Percentiles rank a stretch among this genome's conserved stretches.
Evolutionary conservation across 1,140 invertebrate genomes (phyloP).

Genomic region (Capitella teleta): DNA sequence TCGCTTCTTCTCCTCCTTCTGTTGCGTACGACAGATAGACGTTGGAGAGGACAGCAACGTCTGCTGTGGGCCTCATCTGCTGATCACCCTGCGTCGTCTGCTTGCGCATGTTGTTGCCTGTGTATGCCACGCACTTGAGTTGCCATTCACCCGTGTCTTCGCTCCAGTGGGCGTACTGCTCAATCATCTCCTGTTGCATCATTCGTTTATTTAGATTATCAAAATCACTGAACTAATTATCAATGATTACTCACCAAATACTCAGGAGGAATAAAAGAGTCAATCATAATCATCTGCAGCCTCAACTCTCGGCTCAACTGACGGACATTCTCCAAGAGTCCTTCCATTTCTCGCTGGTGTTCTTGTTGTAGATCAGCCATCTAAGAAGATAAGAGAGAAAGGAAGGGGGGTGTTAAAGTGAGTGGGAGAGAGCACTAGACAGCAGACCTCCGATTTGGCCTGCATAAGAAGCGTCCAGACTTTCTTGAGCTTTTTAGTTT

Average conservation of each 20-base stretch:
- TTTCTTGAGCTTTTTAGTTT: slow-evolving; percentile 86
- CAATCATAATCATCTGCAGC: slow-evolving; percentile 66
- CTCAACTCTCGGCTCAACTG: slow-evolving; percentile 82
- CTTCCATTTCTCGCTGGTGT: slow-evolving; percentile 92
- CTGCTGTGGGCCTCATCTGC: too few species aligned
- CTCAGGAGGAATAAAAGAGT: slow-evolving; percentile 83
- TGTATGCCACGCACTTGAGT: slow-evolving; percentile 93
- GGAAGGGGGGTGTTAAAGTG: too few species aligned
- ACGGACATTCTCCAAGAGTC: slow-evolving; percentile 79
- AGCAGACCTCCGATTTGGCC: slow-evolving; percentile 43
- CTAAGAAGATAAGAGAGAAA: too few species aligned
- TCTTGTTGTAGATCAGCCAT: slow-evolving; percentile 80
- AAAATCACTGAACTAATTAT: too few species aligned
- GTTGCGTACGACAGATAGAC: too few species aligned
- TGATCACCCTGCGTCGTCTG: slow-evolving; percentile 36
- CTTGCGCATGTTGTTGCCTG: slow-evolving; percentile 93
- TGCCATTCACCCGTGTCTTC: slow-evolving; percentile 98
- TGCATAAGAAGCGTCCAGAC: slow-evolving; percentile 48
- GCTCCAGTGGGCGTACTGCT: slow-evolving; percentile 89
- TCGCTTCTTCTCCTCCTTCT: too few species aligned
- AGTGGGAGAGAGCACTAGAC: too few species aligned
- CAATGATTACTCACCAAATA: slow-evolving; percentile 63
- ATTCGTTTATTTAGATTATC: too few species aligned
- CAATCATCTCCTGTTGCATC: slow-evolving; percentile 73
- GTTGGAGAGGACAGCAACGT: too few species aligned